Base-by-base conservation (phyloP, 2,113 vertebrate genomes). In the Caranx ignobilis region DNA sequence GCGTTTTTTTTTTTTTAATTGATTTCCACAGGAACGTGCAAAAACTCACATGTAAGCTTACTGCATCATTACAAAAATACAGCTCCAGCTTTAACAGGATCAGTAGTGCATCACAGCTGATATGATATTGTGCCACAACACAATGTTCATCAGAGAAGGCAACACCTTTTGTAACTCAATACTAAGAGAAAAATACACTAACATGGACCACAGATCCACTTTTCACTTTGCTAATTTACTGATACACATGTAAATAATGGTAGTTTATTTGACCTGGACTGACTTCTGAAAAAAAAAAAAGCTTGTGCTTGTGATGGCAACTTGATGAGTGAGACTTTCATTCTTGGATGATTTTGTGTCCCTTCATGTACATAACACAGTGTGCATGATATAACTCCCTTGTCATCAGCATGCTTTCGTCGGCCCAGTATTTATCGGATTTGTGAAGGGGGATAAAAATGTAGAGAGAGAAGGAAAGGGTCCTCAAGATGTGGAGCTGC, bases 1-100 rank as follows among this genome's bases (percentile, higher is more conserved):
- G 55, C 11, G 47, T 82, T 61, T 26, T 26, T 26, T 26, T 26
- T 26, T 26, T 26, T 26, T 26, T 26, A 1, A 48, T 79, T 79
- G 4, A 79, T 75, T 73, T 81, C 21, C 70, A 88, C 80, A 64
- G 63, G 26, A 52, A 68, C 68, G 48, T 88, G 88, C 91, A 89
- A 87, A 86, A 79, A 16, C 56, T 64, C 41, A 85, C 63, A 74
- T 35, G 74, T 71, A 19, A 69, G 48, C 67, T 77, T 61, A 87
- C 39, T 2, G 50, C 79, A 70, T 84, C 52, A 50, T 71, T 85
- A 84, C 83, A 81, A 84, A 85, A 82, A 81, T 70, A 86, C 85
- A 87, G 13, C 65, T 73, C 32, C 63, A 66, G 32, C 18, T 73
- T 52, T 37, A 78, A 85, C 57, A 34, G 62, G 37, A 69, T 70